Evolutionary conservation across 2,888 invertebrate species (phyloP), one percentile per base, ranked within the genome.

Genomic region (Melinopterus prodromus): DNA sequence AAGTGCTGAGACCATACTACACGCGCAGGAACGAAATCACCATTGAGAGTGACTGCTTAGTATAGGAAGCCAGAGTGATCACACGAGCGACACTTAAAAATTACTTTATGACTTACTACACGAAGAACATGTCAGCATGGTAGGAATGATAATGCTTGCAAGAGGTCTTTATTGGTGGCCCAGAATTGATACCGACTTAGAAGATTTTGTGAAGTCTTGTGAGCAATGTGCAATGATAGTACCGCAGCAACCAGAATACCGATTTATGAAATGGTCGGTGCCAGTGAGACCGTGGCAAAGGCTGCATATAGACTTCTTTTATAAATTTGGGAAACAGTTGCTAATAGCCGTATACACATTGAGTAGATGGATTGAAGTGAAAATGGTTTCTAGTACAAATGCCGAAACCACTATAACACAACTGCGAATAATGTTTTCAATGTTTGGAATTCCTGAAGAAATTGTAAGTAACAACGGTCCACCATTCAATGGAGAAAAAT

Each of bases 401-500:
- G 83, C 82, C 0, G 38, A 15, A 69, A 80, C 82, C 75, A 80
- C 77, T 37, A 83, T 83, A 70, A 53, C n/a, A 26, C 81, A 81
- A 76, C 69, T 82, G n/a, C 81, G 80, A 81, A 80, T 82, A 79
- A 82, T 79, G 69, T 84, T 80, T 83, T 79, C 80, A 38, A 76
- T 82, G 14, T 80, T 83, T 81, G 84, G 83, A 6, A 71, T 84
- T 71, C 82, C 83, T 15, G 78, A 76, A 69, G 84, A 83, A 77
- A 26, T 84, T 16, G 83, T 84, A 6, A 79, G 82, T 1, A 83
- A 84, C 69, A 84, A 84, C 79, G 84, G 84, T 16, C 84, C 82
- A 26, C 84, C 84, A n/a, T 84, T 82, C 76, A 83, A 79, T 77
- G 83, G 82, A 6, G 16, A 26, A 16, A 78, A 82, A 76, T 83